These are phyloP conservation scores for Zelleria hepariella DNA, from an alignment of 2,888 invertebrate genomes.

Conservation along the genomic window DNA sequence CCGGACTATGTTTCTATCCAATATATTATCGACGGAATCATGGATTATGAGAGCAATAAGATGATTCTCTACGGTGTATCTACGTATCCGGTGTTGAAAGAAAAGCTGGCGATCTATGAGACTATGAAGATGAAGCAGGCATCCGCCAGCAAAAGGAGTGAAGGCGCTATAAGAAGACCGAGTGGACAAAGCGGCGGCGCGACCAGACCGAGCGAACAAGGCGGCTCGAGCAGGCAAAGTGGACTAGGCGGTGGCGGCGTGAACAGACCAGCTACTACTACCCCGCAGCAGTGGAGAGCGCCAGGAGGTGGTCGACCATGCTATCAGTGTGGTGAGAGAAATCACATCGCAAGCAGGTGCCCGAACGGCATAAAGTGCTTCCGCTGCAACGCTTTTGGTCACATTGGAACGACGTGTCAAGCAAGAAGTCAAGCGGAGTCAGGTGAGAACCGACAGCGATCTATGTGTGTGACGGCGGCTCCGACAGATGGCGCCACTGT, in stretches of 20 bases:
- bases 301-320: not conserved
- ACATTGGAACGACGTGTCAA: not conserved
- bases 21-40: constrained; percentile 19
- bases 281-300: not conserved
- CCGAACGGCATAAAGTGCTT: not conserved
- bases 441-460: not conserved
- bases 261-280: not conserved
- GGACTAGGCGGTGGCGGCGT: not conserved
- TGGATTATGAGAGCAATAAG: constrained; percentile 16
- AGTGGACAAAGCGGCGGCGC: not conserved
- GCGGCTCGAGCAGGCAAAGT: no score
- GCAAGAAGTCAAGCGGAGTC: no score
- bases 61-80: constrained; percentile 15
- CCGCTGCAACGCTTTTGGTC: not conserved
- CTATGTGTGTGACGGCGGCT: not conserved
- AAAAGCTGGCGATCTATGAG: not conserved
- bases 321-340: not conserved
- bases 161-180: no score
- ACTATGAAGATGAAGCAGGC: not conserved
- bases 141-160: not conserved
- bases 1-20: no score
- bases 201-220: not conserved
- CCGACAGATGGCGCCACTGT: not conserved
- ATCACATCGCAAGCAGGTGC: not conserved
- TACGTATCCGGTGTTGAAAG: not conserved